Base-by-base conservation (phyloP, 1,140 invertebrate species). In the Hyposmocoma kahamanoa region DNA sequence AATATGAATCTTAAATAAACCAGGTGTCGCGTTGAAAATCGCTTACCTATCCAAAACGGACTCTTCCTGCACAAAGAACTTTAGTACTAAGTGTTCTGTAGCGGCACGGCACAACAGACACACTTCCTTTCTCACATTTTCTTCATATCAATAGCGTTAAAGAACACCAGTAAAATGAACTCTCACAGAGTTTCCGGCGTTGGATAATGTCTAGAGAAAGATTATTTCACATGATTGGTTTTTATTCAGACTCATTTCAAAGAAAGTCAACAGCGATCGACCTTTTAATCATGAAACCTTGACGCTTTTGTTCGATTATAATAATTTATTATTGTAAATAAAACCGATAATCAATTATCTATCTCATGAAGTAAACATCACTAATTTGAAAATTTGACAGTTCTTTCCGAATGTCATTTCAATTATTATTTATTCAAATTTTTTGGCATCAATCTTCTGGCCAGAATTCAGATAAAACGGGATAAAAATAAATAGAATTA, bases 61-160 rank as follows among this genome's bases (percentile, higher is more conserved):
- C 60, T 72, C 63, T 62, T 70, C n/a, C 67, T 58, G 71, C 62
- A 76, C 11, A 10, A 80, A 83, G 70, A 76, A 65, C 50, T 67
- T 56, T 56, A 62, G 62, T 70, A 62, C 72, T 70, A 64, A 77
- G 64, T 72, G 69, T 67, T 67, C 64, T 72, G 72, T 75, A 73
- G 66, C 67, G 67, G 65, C 68, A 77, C 61, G 67, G 77, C 39
- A 30, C 26, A 21, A 42, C 78, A 76, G 72, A 79, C 74, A 76
- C 64, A 77, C 77, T 83, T 83, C 82, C 82, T 85, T 85, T 85
- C 82, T 83, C 79, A 85, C 74, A 83, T 83, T 85, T 83, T 78
- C 74, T 72, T 71, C 68, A 73, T 81, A 82, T 83, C 74, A 80
- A 83, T 80, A 72, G 77, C 72, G 63, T 74, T 73, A 80, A 78